Conservation (phyloP, 1,140 invertebrate species). For the Sesamia nonagrioides region DNA sequence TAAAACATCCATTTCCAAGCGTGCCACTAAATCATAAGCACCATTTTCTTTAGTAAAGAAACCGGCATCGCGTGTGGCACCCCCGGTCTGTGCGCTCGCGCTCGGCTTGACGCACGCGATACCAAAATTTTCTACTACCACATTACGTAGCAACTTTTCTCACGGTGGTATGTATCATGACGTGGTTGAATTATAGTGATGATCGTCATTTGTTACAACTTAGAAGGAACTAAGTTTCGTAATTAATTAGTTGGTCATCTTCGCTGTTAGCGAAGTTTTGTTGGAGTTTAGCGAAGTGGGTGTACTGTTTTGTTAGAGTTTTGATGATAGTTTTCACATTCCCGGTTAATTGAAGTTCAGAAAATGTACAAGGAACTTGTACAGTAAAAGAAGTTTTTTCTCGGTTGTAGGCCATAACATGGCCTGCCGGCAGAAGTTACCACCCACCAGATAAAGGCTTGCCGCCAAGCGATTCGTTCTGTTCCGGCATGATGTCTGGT, state of each 20-base stretch:
- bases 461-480: too few species aligned
- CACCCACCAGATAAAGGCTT: too few species aligned
- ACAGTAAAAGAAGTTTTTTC: not conserved
- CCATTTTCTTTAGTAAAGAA: slow-evolving; percentile 66
- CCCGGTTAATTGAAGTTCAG: not conserved
- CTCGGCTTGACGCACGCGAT: slow-evolving; percentile 82
- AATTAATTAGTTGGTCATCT: slow-evolving; percentile 22
- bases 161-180: slow-evolving; percentile 53
- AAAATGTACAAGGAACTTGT: not conserved
- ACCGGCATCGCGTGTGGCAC: slow-evolving; percentile 72
- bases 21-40: slow-evolving; percentile 79
- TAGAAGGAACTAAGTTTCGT: slow-evolving; percentile 11
- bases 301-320: not conserved
- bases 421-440: too few species aligned
- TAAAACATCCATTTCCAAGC: slow-evolving; percentile 59
- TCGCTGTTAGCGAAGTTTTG: not conserved
- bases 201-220: not conserved
- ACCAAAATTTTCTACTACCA: slow-evolving; percentile 80
- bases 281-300: not conserved
- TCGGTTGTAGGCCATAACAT: too few species aligned
- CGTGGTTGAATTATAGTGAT: slow-evolving; percentile 55
- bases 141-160: slow-evolving; percentile 73
- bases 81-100: slow-evolving; percentile 56
- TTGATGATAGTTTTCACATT: not conserved
- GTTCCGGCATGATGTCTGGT: too few species aligned